These are phyloP conservation scores for Saturnia japonica DNA, from an alignment of 2,888 invertebrate species.

Conservation along the genomic window DNA sequence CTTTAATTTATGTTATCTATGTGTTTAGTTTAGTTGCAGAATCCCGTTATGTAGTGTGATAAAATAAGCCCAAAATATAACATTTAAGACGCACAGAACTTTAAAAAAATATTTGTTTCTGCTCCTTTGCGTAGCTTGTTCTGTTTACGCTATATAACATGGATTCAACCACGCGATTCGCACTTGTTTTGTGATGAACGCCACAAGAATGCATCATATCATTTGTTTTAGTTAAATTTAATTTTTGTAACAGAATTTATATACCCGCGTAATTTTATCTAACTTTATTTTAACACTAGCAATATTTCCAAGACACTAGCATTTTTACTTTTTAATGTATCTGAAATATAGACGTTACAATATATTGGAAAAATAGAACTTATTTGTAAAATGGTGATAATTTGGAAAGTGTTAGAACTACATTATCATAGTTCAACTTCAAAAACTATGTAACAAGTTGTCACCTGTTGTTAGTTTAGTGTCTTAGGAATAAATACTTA, in stretches of 20 bases:
- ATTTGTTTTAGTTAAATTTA: constrained; percentile 79
- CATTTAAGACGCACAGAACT: not conserved
- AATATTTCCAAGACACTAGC: constrained; percentile 4
- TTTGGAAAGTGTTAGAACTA: not conserved
- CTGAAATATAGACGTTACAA: not conserved
- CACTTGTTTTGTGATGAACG: constrained; percentile 57
- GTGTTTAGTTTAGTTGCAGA: constrained; percentile 64
- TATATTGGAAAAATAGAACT: constrained; percentile 32
- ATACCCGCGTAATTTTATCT: constrained; percentile 64
- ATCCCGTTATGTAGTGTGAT: constrained; percentile 30
- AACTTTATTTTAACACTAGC: constrained; percentile 6
- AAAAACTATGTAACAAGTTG: not conserved
- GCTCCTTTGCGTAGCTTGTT: constrained; percentile 15
- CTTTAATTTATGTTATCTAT: constrained; percentile 46
- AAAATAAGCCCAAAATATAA: not conserved
- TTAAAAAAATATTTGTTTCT: not conserved
- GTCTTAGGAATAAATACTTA: not conserved
- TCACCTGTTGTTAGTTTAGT: not conserved
- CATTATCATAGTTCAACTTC: not conserved
- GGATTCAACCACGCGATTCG: constrained; percentile 50
- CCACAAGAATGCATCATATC: constrained; percentile 83
- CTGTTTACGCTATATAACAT: constrained; percentile 17
- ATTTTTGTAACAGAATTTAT: constrained; percentile 67
- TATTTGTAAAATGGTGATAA: constrained; percentile 7
- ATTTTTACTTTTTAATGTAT: not conserved